Conservation (phyloP, 2,113 vertebrate species). For the Riparia riparia region DNA sequence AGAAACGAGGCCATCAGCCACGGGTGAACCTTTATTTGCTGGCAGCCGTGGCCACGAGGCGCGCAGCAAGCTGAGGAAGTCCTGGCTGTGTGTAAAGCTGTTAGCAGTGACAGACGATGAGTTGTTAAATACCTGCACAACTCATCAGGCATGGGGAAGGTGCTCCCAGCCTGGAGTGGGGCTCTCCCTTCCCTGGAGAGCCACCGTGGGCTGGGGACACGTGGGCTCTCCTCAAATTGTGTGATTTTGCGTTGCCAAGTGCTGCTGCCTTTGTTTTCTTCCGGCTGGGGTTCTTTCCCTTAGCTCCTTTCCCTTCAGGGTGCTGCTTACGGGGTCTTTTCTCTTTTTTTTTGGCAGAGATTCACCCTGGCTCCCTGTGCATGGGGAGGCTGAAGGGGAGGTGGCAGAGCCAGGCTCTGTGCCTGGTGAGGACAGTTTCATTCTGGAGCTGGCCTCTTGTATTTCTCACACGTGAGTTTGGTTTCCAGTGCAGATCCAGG, state of each 20-base stretch:
- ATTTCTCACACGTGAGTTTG: accelerated
- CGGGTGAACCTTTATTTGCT: background rate
- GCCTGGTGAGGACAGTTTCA: background rate
- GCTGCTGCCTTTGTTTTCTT: background rate
- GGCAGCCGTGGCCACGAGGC: background rate
- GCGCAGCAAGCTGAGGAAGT: background rate
- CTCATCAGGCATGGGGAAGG: accelerated
- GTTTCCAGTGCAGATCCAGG: background rate
- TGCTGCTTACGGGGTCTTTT: background rate
- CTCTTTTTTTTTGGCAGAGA: background rate
- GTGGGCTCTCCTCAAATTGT: background rate
- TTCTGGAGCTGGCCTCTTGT: background rate
- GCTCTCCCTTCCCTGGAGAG: background rate
- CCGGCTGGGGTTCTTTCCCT: background rate
- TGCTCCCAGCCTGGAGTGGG: background rate
- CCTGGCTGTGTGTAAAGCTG: background rate
- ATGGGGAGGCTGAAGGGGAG: background rate
- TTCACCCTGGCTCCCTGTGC: accelerated
- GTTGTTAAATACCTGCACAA: background rate
- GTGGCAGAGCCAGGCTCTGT: background rate
- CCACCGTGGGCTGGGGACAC: accelerated
- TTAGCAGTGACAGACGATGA: background rate
- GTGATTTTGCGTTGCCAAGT: background rate
- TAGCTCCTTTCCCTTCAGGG: background rate
- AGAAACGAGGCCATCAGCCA: background rate